Percentiles rank a stretch among this genome's conserved stretches.
These are phyloP conservation scores for Stomatorhinus ivindoensis DNA, from an alignment of 2,113 vertebrate genomes.

Conservation along the genomic window DNA sequence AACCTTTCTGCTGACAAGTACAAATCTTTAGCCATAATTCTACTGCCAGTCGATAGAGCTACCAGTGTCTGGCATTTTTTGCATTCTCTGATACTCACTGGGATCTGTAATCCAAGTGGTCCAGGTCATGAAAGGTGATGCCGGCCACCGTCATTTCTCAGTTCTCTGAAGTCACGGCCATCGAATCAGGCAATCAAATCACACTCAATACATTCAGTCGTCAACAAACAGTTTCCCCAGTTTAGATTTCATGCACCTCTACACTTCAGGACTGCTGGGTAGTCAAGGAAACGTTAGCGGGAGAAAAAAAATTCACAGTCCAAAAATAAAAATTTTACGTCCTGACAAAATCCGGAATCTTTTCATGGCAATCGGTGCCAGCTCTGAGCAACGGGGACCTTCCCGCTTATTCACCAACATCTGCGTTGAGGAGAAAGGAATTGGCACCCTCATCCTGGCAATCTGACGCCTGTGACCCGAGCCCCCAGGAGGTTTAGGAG, in stretches of 20 bases:
- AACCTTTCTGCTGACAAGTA: not conserved
- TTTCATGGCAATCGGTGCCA: not conserved
- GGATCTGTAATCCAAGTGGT: not conserved
- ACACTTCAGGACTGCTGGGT: not conserved
- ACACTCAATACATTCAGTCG: not conserved
- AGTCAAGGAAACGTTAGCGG: not conserved
- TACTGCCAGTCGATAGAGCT: not conserved
- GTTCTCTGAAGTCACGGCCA: not conserved
- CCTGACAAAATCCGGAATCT: not conserved
- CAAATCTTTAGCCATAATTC: not conserved
- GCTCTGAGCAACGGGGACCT: not conserved
- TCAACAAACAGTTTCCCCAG: not conserved
- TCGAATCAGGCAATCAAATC: not conserved
- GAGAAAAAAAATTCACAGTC: not conserved
- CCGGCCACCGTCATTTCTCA: not conserved
- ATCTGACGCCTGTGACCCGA: not conserved
- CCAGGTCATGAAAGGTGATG: not conserved
- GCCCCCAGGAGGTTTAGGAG: not conserved
- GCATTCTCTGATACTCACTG: not conserved
- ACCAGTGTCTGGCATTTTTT: not conserved
- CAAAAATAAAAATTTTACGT: not conserved
- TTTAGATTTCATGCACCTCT: not conserved
- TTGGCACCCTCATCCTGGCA: not conserved
- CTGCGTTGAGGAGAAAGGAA: not conserved
- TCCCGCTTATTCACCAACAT: conserved; percentile 3